phyloP scores from a whole-genome alignment of 2,888 invertebrate species.

The Macrostomum cliftonense region DNA sequence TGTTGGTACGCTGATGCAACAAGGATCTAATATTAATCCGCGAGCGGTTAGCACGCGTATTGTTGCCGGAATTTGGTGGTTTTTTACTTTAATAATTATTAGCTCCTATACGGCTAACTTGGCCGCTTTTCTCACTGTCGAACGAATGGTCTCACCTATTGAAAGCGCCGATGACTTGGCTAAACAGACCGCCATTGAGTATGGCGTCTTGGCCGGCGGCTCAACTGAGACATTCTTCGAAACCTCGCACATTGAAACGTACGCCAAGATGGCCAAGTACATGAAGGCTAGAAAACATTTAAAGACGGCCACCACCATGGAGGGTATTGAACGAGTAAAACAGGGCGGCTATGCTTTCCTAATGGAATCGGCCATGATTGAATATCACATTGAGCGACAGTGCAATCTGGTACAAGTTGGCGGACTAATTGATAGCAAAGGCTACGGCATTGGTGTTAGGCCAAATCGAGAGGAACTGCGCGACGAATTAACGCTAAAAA shows the following conservation, averaged over 20 bases:
- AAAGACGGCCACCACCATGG: constrained; percentile 54
- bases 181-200: constrained; percentile 72
- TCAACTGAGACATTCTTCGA: constrained; percentile 89
- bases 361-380: constrained; percentile 92
- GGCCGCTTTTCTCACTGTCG: constrained; percentile 91
- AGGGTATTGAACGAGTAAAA: constrained; percentile 63
- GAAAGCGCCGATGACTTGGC: constrained; percentile 85
- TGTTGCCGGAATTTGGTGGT: constrained; percentile 87
- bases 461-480: constrained; percentile 51
- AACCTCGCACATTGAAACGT: constrained; percentile 47
- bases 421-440: constrained; percentile 63
- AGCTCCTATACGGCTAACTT: constrained; percentile 93
- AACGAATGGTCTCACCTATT: constrained; percentile 80
- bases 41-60: constrained; percentile 55
- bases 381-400: constrained; percentile 48
- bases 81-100: constrained; percentile 91
- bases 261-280: constrained; percentile 59
- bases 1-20: constrained; percentile 37
- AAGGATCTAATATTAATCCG: constrained; percentile 49
- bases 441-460: constrained; percentile 78
- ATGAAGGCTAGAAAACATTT: constrained; percentile 55
- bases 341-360: constrained; percentile 81
- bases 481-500: constrained; percentile 27
- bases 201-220: constrained; percentile 77
- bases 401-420: constrained; percentile 94